phyloP scores from a whole-genome alignment of 1,140 invertebrate species.

The Drosophila funebris region DNA sequence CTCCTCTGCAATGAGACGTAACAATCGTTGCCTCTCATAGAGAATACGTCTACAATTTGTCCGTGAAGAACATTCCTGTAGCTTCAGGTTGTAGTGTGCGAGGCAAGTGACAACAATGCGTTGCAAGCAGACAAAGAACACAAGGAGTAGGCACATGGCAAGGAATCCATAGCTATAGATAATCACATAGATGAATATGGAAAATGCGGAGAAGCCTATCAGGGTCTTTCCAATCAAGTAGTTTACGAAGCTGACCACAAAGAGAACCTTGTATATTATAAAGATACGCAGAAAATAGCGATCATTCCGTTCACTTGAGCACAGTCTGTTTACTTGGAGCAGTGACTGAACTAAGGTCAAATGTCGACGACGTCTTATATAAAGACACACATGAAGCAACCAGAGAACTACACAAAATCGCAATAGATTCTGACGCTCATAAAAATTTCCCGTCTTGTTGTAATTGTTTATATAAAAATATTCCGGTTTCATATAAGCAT shows the following conservation, averaged over 20 bases:
- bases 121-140: slow-evolving; percentile 68
- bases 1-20: slow-evolving; percentile 31
- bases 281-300: slow-evolving; percentile 39
- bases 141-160: slow-evolving; percentile 46
- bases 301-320: not conserved
- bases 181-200: slow-evolving; percentile 14
- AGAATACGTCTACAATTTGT: slow-evolving; percentile 8
- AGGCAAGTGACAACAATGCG: slow-evolving; percentile 48
- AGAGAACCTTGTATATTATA: slow-evolving; percentile 27
- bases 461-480: slow-evolving; percentile 32
- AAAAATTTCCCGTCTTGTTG: slow-evolving; percentile 62
- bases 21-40: slow-evolving; percentile 23
- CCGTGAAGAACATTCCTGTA: not conserved
- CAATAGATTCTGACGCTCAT: slow-evolving; percentile 48
- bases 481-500: slow-evolving; percentile 32
- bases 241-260: slow-evolving; percentile 23
- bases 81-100: slow-evolving; percentile 26
- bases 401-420: slow-evolving; percentile 41
- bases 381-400: slow-evolving; percentile 45
- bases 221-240: slow-evolving; percentile 30
- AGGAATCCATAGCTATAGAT: slow-evolving; percentile 50
- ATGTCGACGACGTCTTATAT: slow-evolving; percentile 45
- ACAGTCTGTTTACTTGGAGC: slow-evolving; percentile 28
- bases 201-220: not conserved
- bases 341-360: slow-evolving; percentile 34